phyloP scores from a whole-genome alignment of 2,797 vertebrate genomes.

The Enteromius unitaeniatus region DNA sequence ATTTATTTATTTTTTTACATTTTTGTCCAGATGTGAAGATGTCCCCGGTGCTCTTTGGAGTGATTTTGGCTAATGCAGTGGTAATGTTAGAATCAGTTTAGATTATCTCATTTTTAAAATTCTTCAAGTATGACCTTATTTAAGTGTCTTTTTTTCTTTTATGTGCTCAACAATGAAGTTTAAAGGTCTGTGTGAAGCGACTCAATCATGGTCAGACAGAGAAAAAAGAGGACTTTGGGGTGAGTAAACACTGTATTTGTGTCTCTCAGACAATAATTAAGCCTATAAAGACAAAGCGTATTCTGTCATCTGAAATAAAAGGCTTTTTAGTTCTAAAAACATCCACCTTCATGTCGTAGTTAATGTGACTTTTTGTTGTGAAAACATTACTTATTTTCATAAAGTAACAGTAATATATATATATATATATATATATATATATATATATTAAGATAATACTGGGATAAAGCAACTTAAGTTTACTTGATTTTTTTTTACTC shows the following conservation, averaged over 20 bases:
- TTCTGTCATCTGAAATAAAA: not conserved
- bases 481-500: not conserved
- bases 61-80: slow-evolving; percentile 64
- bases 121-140: not conserved
- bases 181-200: slow-evolving; percentile 15
- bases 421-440: not conserved
- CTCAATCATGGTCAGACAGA: slow-evolving; percentile 60
- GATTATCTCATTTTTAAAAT: not conserved
- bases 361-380: not conserved
- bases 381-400: not conserved
- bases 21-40: slow-evolving; percentile 70
- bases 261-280: not conserved
- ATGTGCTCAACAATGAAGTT: slow-evolving; percentile 39
- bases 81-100: slow-evolving; percentile 67
- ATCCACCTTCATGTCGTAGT: not conserved
- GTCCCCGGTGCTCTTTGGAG: slow-evolving; percentile 67
- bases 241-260: slow-evolving; percentile 63
- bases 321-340: not conserved
- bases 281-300: not conserved
- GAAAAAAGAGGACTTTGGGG: slow-evolving; percentile 34
- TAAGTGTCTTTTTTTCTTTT: slow-evolving; percentile 1
- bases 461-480: not conserved
- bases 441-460: not conserved
- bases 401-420: not conserved
- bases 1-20: not conserved